Evolutionary conservation across 2,888 invertebrate genomes (phyloP), one percentile per base, ranked within the genome.

Genomic region (Pollenia angustigena): DNA sequence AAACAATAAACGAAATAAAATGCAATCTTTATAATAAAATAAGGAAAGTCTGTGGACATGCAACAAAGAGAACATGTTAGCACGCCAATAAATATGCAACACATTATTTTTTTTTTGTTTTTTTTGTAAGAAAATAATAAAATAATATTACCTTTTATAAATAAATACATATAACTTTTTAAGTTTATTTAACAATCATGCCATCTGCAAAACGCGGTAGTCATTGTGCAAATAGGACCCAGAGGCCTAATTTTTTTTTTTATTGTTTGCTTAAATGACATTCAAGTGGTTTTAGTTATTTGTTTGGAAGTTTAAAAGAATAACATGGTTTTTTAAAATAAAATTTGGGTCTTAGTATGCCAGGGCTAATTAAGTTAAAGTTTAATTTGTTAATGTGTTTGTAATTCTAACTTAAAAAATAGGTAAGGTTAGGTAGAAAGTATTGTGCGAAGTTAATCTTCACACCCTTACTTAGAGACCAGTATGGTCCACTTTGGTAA

Each of bases 51-150:
- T 72, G 48, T 12, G 14, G 12, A 62, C 66, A 78, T 72, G 78
- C 71, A 72, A 69, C 4, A 64, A 60, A 50, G 1, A 14, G 42
- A 11, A 23, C 60, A 69, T 72, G 84, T 62, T 72, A 46, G 81
- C 86, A 87, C 84, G 84, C 84, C 81, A 87, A 71, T 76, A 76
- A 81, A 72, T 87, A 81, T 87, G 86, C 86, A 87, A 81, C 80
- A 86, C 75, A 76, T 76, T 83, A 78, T 46, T 83, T 74, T 46
- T 23, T 2, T 58, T n/a, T 58, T 74, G 40, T 23, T 2, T 58
- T n/a, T 58, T 52, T 54, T 60, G 40, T 9, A 81, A 72, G n/a
- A 18, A 18, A 18, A 46, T 46, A 54, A 1, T 40, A 7, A 58
- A 58, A 14, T 62, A 60, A 50, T 7, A 23, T n/a, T 50, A 50